Conservation (phyloP, 2,113 vertebrate genomes). For the Spheniscus mendiculus region DNA sequence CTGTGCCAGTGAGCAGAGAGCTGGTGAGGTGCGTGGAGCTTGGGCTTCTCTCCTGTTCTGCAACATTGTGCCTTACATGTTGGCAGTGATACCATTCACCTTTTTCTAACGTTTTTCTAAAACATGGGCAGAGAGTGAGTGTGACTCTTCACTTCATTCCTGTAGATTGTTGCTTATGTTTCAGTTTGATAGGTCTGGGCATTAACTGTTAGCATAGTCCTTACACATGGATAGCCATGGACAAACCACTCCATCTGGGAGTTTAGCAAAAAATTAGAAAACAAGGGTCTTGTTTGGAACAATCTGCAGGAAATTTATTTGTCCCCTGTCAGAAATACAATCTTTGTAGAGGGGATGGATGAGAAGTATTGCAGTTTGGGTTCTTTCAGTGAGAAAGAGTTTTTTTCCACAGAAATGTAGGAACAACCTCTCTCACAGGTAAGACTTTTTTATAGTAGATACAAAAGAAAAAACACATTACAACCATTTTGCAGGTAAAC, state of each 20-base stretch:
- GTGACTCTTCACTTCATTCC: background rate
- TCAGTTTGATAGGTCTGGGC: background rate
- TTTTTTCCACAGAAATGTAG: background rate
- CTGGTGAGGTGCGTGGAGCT: fast-evolving
- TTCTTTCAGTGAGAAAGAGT: background rate
- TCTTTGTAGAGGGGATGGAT: background rate
- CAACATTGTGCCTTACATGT: fast-evolving
- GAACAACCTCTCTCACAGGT: background rate
- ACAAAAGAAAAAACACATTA: background rate
- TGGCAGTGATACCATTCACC: background rate
- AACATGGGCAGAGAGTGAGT: fast-evolving
- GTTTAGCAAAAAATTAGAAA: background rate
- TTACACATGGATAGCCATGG: background rate
- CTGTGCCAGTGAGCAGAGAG: background rate
- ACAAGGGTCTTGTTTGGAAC: background rate
- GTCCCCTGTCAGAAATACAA: background rate
- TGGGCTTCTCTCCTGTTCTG: background rate
- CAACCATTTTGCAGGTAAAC: background rate
- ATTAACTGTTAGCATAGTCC: background rate
- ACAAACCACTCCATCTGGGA: background rate
- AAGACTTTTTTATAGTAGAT: background rate
- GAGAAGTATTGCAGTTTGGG: background rate
- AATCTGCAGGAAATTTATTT: background rate
- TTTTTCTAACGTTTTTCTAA: background rate
- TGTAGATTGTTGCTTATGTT: background rate